Conservation (phyloP, 1,140 invertebrate species). For the Gryon sp. region DNA sequence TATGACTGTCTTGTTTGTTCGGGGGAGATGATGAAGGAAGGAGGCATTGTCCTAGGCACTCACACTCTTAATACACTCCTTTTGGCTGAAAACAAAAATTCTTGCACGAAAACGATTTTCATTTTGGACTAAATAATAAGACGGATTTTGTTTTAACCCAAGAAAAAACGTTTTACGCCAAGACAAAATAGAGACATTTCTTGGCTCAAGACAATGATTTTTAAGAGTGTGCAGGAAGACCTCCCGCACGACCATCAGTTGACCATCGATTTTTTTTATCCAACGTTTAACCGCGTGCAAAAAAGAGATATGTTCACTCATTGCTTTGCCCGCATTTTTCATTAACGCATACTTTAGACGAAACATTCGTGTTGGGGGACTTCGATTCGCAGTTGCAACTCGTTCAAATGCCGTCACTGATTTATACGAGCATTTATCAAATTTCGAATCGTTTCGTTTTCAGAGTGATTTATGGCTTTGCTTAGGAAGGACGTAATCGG, state of each 20-base stretch:
- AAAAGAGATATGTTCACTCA: constrained; percentile 12
- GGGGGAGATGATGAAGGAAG: too few species aligned
- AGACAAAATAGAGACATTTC: too few species aligned
- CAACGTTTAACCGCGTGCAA: too few species aligned
- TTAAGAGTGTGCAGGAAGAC: too few species aligned
- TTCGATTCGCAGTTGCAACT: constrained; percentile 13
- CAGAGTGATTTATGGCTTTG: constrained; percentile 43
- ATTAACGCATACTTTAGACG: constrained; percentile 40
- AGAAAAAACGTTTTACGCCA: too few species aligned
- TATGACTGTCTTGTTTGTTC: too few species aligned
- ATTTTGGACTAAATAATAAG: too few species aligned
- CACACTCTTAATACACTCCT: too few species aligned
- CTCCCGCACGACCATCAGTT: constrained; percentile 22
- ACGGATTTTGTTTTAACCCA: too few species aligned
- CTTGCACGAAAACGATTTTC: too few species aligned
- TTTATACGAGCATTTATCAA: constrained; percentile 53
- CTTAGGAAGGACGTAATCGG: constrained; percentile 37
- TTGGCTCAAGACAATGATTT: too few species aligned
- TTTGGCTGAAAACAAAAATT: too few species aligned
- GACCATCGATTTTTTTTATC: constrained; percentile 33
- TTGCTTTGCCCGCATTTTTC: constrained; percentile 37
- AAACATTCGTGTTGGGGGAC: constrained; percentile 6
- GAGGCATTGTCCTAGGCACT: constrained; percentile 30
- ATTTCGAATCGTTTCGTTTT: constrained; percentile 36
- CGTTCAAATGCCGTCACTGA: constrained; percentile 28